Evolutionary conservation across 1,140 invertebrate genomes (phyloP), one percentile per base, ranked within the genome.

Genomic region (Mya arenaria): DNA sequence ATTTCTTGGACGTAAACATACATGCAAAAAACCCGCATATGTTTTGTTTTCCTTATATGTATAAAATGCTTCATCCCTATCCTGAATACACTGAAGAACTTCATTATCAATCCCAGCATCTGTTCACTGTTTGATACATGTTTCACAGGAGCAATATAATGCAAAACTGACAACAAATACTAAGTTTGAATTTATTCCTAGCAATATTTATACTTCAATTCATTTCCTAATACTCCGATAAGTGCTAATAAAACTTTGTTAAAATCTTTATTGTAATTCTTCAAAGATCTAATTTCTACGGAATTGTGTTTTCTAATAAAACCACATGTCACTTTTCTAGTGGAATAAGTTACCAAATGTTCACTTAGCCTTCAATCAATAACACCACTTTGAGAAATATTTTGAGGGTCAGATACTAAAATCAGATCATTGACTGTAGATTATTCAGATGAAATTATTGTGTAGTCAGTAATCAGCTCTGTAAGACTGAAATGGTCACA

Each of bases 381-480:
- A 6, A 41, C 65, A 68, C 65, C 32, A 68, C 36, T 39, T 39
- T 68, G 36, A 68, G 65, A 39, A 68, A 68, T 68, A 37, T 30
- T 23, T 37, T 6, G 10, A 34, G 5, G 8, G 13, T 34, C 32
- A 17, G 13, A 37, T 17, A n/a, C n/a, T n/a, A n/a, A n/a, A n/a
- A n/a, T n/a, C 56, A 60, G 56, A 60, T 48, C 44, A 48, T 13
- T 48, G n/a, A 48, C n/a, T 13, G 44, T 13, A 48, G 44, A 13
- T 10, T 10, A 48, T n/a, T 48, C 44, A 13, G 44, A 48, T 48
- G 44, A 48, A 48, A 13, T 48, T n/a, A n/a, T n/a, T 13, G 44
- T 13, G n/a, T 48, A 10, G 10, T 48, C n/a, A n/a, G 44, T 13
- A 4, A 56, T 28, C 55, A 5, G n/a, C 30, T 56, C 5, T 23